Percentiles rank a stretch among this genome's conserved stretches.
These are phyloP conservation scores for Artemia franciscana DNA, from an alignment of 1,140 invertebrate genomes.

Conservation along the genomic window DNA sequence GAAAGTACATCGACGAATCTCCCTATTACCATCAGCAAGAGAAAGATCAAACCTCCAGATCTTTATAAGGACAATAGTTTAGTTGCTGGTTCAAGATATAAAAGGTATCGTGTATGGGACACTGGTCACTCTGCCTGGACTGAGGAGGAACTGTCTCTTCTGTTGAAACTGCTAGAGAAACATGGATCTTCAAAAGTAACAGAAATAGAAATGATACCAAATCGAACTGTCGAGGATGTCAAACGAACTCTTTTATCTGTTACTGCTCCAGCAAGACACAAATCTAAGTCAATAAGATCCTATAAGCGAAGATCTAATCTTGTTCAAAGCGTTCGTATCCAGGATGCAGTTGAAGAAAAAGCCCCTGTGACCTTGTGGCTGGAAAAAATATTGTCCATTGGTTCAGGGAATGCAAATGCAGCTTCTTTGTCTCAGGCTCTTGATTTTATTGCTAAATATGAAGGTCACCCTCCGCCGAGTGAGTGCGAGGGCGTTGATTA, in stretches of 20 bases:
- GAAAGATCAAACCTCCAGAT: not conserved
- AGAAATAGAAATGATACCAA: not conserved
- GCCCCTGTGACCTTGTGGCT: not conserved
- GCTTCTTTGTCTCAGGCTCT: not conserved
- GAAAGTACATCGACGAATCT: no score
- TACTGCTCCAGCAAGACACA: not conserved
- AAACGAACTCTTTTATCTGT: not conserved
- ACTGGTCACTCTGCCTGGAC: not conserved
- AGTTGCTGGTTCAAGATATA: not conserved
- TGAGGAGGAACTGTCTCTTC: not conserved
- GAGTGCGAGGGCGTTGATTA: constrained; percentile 2
- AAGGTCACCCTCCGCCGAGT: not conserved
- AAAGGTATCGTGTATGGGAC: not conserved
- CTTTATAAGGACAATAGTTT: not conserved
- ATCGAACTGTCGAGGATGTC: not conserved
- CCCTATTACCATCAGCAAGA: no score
- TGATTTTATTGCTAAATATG: not conserved
- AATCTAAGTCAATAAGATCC: not conserved
- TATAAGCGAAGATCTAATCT: not conserved
- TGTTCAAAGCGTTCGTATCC: not conserved
- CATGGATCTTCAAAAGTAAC: not conserved
- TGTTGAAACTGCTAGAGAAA: not conserved
- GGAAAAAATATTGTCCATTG: not conserved
- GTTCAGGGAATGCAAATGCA: not conserved
- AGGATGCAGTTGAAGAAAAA: not conserved